phyloP scores from a whole-genome alignment of 2,797 vertebrate species.

The Pseudochromis fuscus region DNA sequence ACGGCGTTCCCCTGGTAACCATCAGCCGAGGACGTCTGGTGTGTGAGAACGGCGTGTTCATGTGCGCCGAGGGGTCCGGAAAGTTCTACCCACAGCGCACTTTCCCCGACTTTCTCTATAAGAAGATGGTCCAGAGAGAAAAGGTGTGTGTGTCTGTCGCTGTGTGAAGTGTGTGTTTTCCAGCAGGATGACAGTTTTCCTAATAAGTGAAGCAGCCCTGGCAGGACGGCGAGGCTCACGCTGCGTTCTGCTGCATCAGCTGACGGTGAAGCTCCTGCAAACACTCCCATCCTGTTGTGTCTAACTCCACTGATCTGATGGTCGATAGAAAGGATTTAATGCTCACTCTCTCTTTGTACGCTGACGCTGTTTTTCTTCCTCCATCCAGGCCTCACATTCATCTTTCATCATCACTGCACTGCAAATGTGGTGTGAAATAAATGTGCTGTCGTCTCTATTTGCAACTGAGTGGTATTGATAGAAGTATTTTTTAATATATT shows the following conservation, averaged over 20 bases:
- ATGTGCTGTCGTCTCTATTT: too few species aligned
- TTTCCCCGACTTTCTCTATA: conserved; percentile 96
- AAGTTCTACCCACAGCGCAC: conserved; percentile 95
- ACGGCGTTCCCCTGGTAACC: conserved; percentile 94
- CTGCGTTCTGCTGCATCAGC: conserved; percentile 41
- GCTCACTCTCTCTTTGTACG: conserved; percentile 29
- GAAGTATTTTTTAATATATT: too few species aligned
- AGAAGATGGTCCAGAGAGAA: conserved; percentile 98
- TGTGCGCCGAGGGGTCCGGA: conserved; percentile 96
- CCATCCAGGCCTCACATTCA: not conserved
- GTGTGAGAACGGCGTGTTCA: conserved; percentile 95
- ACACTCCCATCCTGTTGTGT: conserved; percentile 40
- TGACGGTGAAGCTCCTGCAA: conserved; percentile 25
- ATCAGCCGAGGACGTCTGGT: conserved; percentile 95
- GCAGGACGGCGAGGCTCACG: not conserved
- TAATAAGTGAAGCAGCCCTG: not conserved
- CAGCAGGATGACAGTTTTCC: not conserved
- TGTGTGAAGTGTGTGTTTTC: not conserved
- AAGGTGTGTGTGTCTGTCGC: conserved; percentile 84
- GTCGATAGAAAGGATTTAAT: conserved; percentile 56
- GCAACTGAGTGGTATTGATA: too few species aligned
- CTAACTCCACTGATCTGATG: conserved; percentile 42
- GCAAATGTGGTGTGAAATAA: too few species aligned
- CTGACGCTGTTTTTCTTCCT: conserved; percentile 50
- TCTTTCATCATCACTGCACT: too few species aligned